Evolutionary conservation across 2,113 vertebrate genomes (phyloP).

Genomic region (Orthonyx spaldingii): DNA sequence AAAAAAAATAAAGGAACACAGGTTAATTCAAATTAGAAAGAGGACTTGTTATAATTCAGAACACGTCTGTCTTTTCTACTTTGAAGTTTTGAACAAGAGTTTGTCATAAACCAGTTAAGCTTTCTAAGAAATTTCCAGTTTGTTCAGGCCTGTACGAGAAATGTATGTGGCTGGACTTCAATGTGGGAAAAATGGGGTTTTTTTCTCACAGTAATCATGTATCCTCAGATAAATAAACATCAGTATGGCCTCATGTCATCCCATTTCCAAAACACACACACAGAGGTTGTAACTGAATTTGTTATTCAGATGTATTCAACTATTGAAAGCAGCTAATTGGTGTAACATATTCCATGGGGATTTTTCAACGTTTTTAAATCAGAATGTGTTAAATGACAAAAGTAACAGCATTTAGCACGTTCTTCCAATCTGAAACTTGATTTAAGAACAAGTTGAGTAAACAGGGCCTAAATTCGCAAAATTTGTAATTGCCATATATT

Average conservation of each 20-base stretch:
- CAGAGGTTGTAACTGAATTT: background rate
- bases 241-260: background rate
- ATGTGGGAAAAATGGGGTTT: background rate
- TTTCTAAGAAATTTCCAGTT: background rate
- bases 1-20: background rate
- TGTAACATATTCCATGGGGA: background rate
- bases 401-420: background rate
- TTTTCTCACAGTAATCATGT: background rate
- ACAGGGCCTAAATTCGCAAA: background rate
- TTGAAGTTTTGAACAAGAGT: background rate
- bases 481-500: background rate
- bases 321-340: background rate
- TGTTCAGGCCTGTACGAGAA: background rate
- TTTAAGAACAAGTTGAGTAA: background rate
- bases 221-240: background rate
- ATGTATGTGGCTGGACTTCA: background rate
- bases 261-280: background rate
- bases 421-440: background rate
- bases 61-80: background rate
- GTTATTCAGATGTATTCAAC: slow-evolving; percentile 1
- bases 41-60: background rate
- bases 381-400: background rate
- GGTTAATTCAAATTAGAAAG: background rate
- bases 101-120: background rate
- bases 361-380: background rate